phyloP scores from a whole-genome alignment of 2,888 invertebrate species.

The Pterostichus madidus region DNA sequence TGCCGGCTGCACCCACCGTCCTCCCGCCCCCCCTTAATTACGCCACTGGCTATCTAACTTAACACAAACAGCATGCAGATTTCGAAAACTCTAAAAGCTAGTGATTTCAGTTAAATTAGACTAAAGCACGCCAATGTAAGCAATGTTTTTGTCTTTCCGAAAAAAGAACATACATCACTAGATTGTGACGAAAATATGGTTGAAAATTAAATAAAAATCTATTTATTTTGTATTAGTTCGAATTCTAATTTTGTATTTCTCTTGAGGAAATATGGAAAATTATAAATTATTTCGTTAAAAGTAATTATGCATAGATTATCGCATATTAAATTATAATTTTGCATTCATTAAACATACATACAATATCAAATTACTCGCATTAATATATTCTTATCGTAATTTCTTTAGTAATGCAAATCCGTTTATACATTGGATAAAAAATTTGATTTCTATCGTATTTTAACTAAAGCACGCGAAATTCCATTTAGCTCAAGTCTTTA shows the following conservation, averaged over 20 bases:
- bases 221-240: too few relatives aligned
- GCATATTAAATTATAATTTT: constrained; percentile 32
- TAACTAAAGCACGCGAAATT: constrained; percentile 34
- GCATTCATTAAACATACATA: constrained; percentile 37
- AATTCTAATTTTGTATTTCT: background rate
- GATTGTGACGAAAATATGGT: too few relatives aligned
- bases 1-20: too few relatives aligned
- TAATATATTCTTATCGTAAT: constrained; percentile 47
- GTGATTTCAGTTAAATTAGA: too few relatives aligned
- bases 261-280: constrained; percentile 5
- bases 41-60: too few relatives aligned
- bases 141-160: too few relatives aligned
- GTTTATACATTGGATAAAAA: constrained; percentile 33
- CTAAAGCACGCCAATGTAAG: too few relatives aligned
- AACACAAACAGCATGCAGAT: too few relatives aligned
- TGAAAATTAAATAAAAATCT: too few relatives aligned
- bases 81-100: too few relatives aligned
- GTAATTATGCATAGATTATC: constrained; percentile 36
- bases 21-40: too few relatives aligned
- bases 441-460: constrained; percentile 34
- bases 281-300: constrained; percentile 32
- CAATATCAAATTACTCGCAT: constrained; percentile 33
- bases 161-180: too few relatives aligned
- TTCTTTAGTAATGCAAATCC: constrained; percentile 51
- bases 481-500: constrained; percentile 36